phyloP scores from a whole-genome alignment of 1,140 invertebrate species.

The Drosophila ogumai region DNA sequence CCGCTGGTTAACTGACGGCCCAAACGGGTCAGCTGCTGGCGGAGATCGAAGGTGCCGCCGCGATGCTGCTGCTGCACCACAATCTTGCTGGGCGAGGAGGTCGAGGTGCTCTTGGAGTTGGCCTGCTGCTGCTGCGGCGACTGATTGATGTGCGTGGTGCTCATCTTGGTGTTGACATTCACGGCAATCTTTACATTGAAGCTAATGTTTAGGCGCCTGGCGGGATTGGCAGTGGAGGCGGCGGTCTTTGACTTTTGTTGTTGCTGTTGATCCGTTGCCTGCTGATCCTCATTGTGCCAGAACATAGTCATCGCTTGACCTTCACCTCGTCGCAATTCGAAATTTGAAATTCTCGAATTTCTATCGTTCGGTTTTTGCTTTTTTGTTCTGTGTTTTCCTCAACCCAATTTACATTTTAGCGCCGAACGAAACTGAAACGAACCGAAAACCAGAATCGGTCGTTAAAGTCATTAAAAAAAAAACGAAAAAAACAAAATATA shows the following conservation, averaged over 20 bases:
- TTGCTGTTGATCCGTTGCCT: slow-evolving; percentile 14
- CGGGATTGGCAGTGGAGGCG: neutral
- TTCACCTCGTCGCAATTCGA: slow-evolving; percentile 45
- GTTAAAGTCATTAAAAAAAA: slow-evolving; percentile 1
- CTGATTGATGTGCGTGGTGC: slow-evolving; percentile 44
- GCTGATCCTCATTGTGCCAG: slow-evolving; percentile 60
- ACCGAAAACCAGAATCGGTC: slow-evolving; percentile 16
- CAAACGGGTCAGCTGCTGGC: slow-evolving; percentile 45
- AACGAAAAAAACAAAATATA: slow-evolving; percentile 1
- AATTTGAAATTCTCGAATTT: slow-evolving; percentile 26
- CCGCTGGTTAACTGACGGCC: slow-evolving; percentile 42
- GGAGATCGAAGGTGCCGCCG: slow-evolving; percentile 23
- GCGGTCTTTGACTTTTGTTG: slow-evolving; percentile 3
- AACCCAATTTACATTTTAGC: slow-evolving; percentile 65
- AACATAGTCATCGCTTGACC: slow-evolving; percentile 66
- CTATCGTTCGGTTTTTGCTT: slow-evolving; percentile 35
- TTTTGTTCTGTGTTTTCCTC: slow-evolving; percentile 28
- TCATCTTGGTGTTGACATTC: slow-evolving; percentile 72
- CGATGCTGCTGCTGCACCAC: slow-evolving; percentile 20
- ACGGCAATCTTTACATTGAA: slow-evolving; percentile 77
- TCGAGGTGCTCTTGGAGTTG: neutral
- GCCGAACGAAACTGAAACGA: slow-evolving; percentile 30
- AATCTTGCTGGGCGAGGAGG: neutral
- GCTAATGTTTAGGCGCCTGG: slow-evolving; percentile 62
- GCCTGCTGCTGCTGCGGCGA: neutral